Base-by-base conservation (phyloP, 2,888 invertebrate genomes). In the Scaptomyza tumidula region DNA sequence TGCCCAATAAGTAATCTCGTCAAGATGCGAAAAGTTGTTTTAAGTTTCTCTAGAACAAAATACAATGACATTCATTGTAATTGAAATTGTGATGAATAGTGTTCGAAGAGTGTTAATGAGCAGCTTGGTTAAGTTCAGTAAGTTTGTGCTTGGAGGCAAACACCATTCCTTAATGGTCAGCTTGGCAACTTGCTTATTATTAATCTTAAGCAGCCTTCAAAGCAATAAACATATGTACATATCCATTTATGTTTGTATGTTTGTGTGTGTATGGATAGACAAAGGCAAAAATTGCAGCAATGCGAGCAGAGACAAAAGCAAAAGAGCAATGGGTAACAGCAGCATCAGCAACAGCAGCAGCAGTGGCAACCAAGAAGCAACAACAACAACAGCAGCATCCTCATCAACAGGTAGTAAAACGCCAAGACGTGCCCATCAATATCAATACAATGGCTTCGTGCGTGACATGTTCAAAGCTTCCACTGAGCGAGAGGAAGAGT, bases 371-470 rank as follows among this genome's bases (percentile, higher is more conserved):
- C 33, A 65, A 49, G 31, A 27, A 24, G 24, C 67, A 60, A 60
- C 57, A 58, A 10, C 60, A 43, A 11, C 53, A 65, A 57, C 57
- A 53, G 59, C 73, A 69, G 71, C 72, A 75, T 71, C 72, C 69
- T 67, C 80, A 81, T 80, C 89, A 89, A 89, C 90, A 90, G 90
- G 90, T 90, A 90, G 90, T 90, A 89, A 88, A 89, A 80, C 73
- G 80, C 70, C 79, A 77, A 86, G 89, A 90, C 90, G 90, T 90
- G 90, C 90, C 79, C 88, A 84, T 76, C 76, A 78, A 78, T 70
- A 73, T 60, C 59, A 85, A 80, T 77, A 75, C 83, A 83, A 82
- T 70, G 74, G 67, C 74, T 70, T 59, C 82, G 81, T 89, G 88
- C 88, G 89, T 86, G 88, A 87, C 89, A 87, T 77, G 80, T 76